Conservation (phyloP, 2,113 vertebrate genomes). For the Neomonachus schauinslandi region DNA sequence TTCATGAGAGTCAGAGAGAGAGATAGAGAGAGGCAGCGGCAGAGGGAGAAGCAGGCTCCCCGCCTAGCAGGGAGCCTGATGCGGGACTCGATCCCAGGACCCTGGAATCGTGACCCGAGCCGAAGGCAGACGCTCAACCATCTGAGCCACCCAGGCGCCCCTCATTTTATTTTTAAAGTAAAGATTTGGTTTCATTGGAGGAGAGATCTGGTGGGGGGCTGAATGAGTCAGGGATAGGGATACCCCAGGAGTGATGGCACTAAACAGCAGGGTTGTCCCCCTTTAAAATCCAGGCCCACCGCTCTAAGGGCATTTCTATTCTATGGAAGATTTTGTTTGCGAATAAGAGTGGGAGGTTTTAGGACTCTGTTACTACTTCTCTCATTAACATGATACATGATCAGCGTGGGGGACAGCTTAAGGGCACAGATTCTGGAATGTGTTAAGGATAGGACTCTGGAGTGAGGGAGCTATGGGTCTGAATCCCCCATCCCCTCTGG, state of each 20-base stretch:
- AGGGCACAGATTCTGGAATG: background rate
- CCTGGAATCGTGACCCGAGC: too few relatives aligned
- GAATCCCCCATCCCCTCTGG: background rate
- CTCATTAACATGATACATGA: background rate
- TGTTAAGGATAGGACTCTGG: background rate
- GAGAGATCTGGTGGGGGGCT: background rate
- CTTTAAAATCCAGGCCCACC: background rate
- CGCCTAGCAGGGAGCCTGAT: too few relatives aligned
- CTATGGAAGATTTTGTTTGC: background rate
- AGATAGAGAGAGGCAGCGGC: too few relatives aligned
- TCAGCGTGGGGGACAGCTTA: background rate
- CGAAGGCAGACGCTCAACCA: too few relatives aligned
- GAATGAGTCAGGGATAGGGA: background rate
- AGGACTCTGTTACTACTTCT: background rate
- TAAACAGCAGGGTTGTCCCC: background rate
- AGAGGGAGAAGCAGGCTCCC: too few relatives aligned
- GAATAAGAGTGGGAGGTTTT: background rate
- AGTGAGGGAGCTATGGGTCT: background rate
- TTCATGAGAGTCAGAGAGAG: too few relatives aligned
- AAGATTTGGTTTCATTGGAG: background rate
- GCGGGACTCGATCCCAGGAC: too few relatives aligned
- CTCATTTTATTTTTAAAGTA: background rate
- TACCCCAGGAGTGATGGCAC: background rate
- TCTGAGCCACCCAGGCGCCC: too few relatives aligned
- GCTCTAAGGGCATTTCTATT: background rate